Conservation (phyloP, 2,888 invertebrate species). For the Nudaria mundana region DNA sequence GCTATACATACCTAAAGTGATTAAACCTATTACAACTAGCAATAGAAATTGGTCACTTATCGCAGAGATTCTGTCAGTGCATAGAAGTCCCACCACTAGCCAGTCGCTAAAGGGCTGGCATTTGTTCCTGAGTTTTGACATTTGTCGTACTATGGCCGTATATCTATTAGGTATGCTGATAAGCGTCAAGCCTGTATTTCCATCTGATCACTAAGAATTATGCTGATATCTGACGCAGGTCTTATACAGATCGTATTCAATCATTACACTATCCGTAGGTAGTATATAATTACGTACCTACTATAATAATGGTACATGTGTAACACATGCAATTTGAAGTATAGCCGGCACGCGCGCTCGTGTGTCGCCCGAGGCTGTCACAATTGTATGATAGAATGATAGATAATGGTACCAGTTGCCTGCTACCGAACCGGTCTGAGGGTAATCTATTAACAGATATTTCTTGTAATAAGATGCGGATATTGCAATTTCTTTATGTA, state of each 20-base stretch:
- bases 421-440: not conserved
- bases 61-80: too few species aligned
- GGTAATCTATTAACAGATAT: not conserved
- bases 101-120: too few species aligned
- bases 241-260: constrained; percentile 36
- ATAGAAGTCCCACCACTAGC: too few species aligned
- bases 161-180: too few species aligned
- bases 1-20: too few species aligned
- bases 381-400: not conserved
- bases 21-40: too few species aligned
- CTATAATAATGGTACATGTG: constrained; percentile 43
- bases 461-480: not conserved
- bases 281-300: constrained; percentile 27
- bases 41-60: too few species aligned
- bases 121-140: too few species aligned
- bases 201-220: too few species aligned
- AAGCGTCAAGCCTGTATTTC: too few species aligned
- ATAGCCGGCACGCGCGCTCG: constrained; percentile 7
- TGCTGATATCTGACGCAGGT: not conserved
- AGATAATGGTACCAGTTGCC: not conserved
- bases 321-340: constrained; percentile 37
- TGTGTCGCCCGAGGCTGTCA: constrained; percentile 1
- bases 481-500: not conserved
- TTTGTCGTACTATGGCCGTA: too few species aligned
- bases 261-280: constrained; percentile 38